phyloP scores from a whole-genome alignment of 1,140 invertebrate genomes.

The Bombus balteatus region DNA sequence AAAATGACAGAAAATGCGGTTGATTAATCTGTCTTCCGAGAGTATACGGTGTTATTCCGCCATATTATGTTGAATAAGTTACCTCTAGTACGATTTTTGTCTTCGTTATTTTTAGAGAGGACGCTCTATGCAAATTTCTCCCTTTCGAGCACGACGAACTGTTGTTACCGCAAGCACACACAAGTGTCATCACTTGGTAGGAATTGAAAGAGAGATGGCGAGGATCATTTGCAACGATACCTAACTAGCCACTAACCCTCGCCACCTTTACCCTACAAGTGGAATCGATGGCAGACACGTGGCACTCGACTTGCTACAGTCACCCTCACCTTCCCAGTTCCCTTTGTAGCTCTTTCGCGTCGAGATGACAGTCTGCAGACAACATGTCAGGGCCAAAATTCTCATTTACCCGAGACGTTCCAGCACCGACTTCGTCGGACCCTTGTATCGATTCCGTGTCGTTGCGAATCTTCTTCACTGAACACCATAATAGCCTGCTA shows the following conservation, averaged over 20 bases:
- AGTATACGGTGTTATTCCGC: background rate
- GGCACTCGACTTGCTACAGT: constrained; percentile 20
- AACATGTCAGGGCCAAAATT: constrained; percentile 15
- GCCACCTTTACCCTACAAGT: constrained; percentile 24
- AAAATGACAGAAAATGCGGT: no score
- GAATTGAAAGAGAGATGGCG: background rate
- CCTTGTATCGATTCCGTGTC: background rate
- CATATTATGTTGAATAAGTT: background rate
- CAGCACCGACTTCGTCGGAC: background rate
- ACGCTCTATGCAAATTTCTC: background rate
- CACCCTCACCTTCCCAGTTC: constrained; percentile 15
- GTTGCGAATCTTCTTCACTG: background rate
- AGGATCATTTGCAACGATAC: constrained; percentile 16
- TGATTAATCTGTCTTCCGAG: background rate
- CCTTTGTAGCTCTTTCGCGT: constrained; percentile 24
- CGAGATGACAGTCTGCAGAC: constrained; percentile 17
- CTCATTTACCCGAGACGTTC: constrained; percentile 2
- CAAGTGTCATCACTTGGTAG: background rate
- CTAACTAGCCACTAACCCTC: constrained; percentile 1
- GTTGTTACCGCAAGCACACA: background rate
- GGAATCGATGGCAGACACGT: constrained; percentile 39
- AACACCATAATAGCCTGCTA: background rate
- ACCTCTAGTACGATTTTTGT: background rate
- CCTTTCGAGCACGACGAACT: background rate
- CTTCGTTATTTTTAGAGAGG: background rate